Evolutionary conservation across 2,797 vertebrate species (phyloP), one percentile per base, ranked within the genome.

Genomic region (Peromyscus melanophrys): DNA sequence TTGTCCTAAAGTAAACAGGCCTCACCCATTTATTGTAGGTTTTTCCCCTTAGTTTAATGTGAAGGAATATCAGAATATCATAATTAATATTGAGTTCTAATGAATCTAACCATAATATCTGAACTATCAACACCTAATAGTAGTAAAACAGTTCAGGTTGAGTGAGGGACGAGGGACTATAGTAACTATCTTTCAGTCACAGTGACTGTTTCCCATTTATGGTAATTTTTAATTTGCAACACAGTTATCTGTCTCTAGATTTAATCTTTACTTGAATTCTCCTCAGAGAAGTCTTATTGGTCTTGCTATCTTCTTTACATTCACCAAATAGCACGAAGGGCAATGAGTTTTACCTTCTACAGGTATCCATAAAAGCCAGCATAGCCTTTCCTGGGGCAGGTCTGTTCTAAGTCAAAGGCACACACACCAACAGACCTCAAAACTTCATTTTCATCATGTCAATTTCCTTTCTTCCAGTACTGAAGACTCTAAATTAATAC

Each of bases 11-110:
- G 7, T 43, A 4, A 61, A 17, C 16, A 9, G 34, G 1, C 7
- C 1, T n/a, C 6, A 55, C 55, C 4, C 10, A 61, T 6, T 16
- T 27, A 23, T 11, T 17, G 13, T 71, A 40, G 31, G 3, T 43
- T n/a, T 67, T 49, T 46, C 85, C 2, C 27, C 37, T 95, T 94
- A 49, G 59, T 93, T 73, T 85, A 19, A 31, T 77, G 23, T 84
- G 21, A 40, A 69, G 61, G 81, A 78, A 3, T 16, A 82, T 83
- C 43, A 63, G 6, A 37, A 25, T 46, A 43, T 21, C 78, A 83
- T 87, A 65, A 80, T 77, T 92, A 92, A 73, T 92, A 75, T 82
- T 80, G 81, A 55, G 21, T 29, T 78, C 63, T 89, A 87, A 96
- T 71, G 69, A 69, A 92, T 49, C 14, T 5, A 76, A 84, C 84